phyloP scores from a whole-genome alignment of 2,797 vertebrate species.

The Danionella dracula region DNA sequence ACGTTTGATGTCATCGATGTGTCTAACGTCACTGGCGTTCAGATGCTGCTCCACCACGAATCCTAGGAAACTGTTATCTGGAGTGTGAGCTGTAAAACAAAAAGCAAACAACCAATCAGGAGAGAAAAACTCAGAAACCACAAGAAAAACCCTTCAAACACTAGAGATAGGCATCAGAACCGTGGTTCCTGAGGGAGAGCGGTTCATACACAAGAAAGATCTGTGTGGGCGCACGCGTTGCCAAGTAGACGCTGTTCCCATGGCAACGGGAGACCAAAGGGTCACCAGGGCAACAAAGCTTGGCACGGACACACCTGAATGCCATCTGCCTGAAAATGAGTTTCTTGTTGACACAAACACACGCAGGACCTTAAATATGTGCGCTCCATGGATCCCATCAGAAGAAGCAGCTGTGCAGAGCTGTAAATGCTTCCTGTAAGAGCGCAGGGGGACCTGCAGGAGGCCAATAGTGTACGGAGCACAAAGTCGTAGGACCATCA shows the following conservation, averaged over 20 bases:
- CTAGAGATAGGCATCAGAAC: not conserved
- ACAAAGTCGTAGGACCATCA: no score
- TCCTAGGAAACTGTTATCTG: slow-evolving; percentile 97
- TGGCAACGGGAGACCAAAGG: slow-evolving; percentile 53
- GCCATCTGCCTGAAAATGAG: slow-evolving; percentile 58
- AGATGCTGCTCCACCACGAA: slow-evolving; percentile 98
- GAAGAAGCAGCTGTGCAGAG: not conserved
- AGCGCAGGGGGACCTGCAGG: no score
- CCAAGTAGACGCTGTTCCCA: slow-evolving; percentile 51
- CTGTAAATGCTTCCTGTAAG: no score
- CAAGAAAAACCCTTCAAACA: not conserved
- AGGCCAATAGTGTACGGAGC: no score
- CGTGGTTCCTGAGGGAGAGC: not conserved
- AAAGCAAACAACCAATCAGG: slow-evolving; percentile 1
- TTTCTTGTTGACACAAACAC: not conserved
- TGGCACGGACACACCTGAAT: slow-evolving; percentile 52
- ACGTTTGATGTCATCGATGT: slow-evolving; percentile 95
- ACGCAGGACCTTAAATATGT: no score
- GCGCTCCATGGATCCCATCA: no score
- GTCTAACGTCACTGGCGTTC: slow-evolving; percentile 91
- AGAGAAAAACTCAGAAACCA: not conserved
- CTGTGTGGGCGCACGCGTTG: slow-evolving; percentile 8
- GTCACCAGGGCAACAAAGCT: slow-evolving; percentile 45
- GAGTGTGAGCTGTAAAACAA: slow-evolving; percentile 84
- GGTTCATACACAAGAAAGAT: not conserved